Base-by-base conservation (phyloP, 2,797 vertebrate genomes). In the Erethizon dorsatum region DNA sequence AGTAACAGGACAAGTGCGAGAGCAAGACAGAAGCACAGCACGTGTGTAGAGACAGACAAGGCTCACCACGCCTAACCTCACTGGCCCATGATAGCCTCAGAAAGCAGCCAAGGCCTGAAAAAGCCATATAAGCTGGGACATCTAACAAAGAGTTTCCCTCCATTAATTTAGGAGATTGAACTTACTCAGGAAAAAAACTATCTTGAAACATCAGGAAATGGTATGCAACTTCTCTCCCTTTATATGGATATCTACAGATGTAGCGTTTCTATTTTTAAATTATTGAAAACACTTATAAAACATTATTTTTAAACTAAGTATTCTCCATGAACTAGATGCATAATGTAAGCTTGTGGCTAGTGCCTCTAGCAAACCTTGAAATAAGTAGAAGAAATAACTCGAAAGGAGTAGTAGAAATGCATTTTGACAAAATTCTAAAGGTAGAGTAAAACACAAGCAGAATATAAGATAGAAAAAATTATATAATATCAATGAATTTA, bases 221-320 rank as follows among this genome's bases (percentile, higher is more conserved):
- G 41, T 22, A 59, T 50, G 15, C 33, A 95, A 69, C 3, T 63
- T 83, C 33, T 94, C 65, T 87, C 52, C 52, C 6, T 73, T 92
- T 69, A 73, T 63, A 61, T 7, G 59, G 0, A 91, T 59, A 87
- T 22, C 45, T 75, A 75, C 3, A 82, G 79, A 75, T 45, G 67
- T 69, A 31, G 56, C 69, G 26, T 31, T n/a, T 59, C 41, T 83
- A 9, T 82, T 88, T 91, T 91, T 87, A 84, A 96, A 85, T 96
- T 77, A 94, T 14, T 86, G 17, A 86, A 71, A 88, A 28, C 17
- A 83, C 63, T 95, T 28, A 79, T 63, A n/a, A 95, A 94, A 78
- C 28, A 87, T 57, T 67, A n/a, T 61, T n/a, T 78, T 88, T 56
- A 94, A 79, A 86, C 17, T 77, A 91, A 73, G 6, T 71, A 91